A percentile compares a stretch with the other conserved stretches of the same genome.
Evolutionary conservation across 2,888 invertebrate species (phyloP).

Genomic region (Argyresthia albistria): DNA sequence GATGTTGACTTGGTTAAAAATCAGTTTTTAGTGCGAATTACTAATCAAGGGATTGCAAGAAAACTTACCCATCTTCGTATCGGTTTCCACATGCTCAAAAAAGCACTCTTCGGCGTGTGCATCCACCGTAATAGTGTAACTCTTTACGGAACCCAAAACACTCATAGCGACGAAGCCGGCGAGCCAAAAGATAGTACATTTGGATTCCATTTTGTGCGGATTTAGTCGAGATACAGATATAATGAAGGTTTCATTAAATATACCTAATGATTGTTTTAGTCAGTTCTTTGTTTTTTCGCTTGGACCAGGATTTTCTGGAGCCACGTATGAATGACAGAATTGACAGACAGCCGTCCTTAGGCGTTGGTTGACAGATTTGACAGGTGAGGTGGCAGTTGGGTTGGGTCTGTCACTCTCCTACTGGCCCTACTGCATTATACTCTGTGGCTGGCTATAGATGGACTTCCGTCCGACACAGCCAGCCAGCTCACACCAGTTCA

Average conservation of each 20-base stretch:
- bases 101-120: slow-evolving; percentile 99
- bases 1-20: too few species aligned
- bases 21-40: too few species aligned
- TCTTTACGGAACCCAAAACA: slow-evolving; percentile 34
- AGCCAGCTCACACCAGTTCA: too few species aligned
- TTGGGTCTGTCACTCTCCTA: too few species aligned
- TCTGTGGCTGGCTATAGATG: too few species aligned
- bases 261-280: slow-evolving; percentile 2
- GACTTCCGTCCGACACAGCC: too few species aligned
- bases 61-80: slow-evolving; percentile 93
- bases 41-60: too few species aligned
- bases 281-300: slow-evolving; percentile 10
- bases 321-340: slow-evolving; percentile 39
- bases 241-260: slow-evolving; percentile 7
- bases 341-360: slow-evolving; percentile 7
- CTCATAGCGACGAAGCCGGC: slow-evolving; percentile 26
- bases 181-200: slow-evolving; percentile 33
- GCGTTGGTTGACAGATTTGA: not conserved
- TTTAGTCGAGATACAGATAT: not conserved
- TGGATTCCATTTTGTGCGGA: slow-evolving; percentile 35
- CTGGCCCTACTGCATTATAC: too few species aligned
- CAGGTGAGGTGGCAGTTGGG: not conserved
- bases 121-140: slow-evolving; percentile 90
- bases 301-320: slow-evolving; percentile 7
- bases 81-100: slow-evolving; percentile 94